These are phyloP conservation scores for Marcusenius ussheri DNA, from an alignment of 2,113 vertebrate species.

Conservation along the genomic window DNA sequence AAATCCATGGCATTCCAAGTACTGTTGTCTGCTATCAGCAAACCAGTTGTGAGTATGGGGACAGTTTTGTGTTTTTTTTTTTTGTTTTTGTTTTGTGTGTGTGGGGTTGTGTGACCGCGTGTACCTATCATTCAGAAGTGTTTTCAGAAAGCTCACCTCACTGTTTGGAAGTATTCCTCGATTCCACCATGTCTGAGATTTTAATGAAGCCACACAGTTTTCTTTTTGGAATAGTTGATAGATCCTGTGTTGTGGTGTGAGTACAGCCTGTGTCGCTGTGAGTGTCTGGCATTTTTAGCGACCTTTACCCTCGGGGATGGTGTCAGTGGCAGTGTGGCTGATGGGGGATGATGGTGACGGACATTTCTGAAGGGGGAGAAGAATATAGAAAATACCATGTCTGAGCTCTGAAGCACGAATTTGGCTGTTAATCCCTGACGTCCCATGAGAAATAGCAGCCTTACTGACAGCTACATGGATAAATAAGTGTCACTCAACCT, in stretches of 20 bases:
- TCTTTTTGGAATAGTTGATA: not conserved
- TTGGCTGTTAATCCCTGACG: not conserved
- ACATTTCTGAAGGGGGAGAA: not conserved
- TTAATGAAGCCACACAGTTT: not conserved
- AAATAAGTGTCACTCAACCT: not conserved
- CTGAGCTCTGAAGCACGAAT: not conserved
- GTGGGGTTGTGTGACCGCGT: not conserved
- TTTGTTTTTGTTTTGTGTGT: not conserved
- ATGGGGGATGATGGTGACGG: not conserved
- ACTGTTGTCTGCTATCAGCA: conserved; percentile 72
- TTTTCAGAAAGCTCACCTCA: not conserved
- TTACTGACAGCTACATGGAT: not conserved
- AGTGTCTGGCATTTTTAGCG: not conserved
- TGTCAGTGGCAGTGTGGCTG: not conserved
- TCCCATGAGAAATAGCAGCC: not conserved
- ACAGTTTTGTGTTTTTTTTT: not conserved
- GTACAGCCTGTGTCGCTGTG: not conserved
- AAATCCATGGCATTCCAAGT: conserved; percentile 77
- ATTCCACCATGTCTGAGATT: not conserved
- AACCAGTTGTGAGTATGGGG: conserved; percentile 75
- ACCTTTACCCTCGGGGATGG: not conserved
- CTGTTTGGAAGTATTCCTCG: not conserved
- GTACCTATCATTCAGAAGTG: not conserved
- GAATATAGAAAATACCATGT: not conserved
- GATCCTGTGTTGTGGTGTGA: not conserved